phyloP scores from a whole-genome alignment of 2,888 invertebrate species.

The Chironomus tentans region DNA sequence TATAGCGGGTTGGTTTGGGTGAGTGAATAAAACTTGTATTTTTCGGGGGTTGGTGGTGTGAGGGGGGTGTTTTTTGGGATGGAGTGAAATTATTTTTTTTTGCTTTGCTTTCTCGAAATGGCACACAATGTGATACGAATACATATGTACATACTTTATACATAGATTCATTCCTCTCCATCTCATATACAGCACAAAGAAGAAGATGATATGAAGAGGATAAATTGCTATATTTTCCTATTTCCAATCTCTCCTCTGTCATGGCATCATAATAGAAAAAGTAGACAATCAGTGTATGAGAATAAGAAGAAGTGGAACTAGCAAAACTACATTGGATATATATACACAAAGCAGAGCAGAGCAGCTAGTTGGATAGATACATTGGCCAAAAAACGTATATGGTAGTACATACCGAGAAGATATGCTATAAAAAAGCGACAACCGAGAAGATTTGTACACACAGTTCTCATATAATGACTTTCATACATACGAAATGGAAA shows the following conservation, averaged over 20 bases:
- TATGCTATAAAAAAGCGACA: no score
- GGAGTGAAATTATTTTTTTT: no score
- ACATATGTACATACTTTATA: neutral
- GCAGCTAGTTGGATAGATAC: no score
- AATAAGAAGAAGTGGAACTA: no score
- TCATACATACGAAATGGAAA: no score
- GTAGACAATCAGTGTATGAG: neutral
- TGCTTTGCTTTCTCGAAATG: neutral
- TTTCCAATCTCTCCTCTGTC: slow-evolving; percentile 9
- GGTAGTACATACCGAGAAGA: no score
- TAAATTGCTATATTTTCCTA: slow-evolving; percentile 25
- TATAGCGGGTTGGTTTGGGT: neutral
- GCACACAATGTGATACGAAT: neutral
- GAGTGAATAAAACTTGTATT: neutral
- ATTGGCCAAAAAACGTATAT: no score
- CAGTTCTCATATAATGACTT: no score
- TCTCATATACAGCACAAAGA: neutral
- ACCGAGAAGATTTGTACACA: no score
- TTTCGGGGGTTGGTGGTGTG: neutral
- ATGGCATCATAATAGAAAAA: neutral
- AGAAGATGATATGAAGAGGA: neutral
- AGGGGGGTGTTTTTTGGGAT: neutral
- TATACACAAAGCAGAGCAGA: no score
- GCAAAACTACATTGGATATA: no score
- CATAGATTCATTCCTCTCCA: neutral